Evolutionary conservation across 2,113 vertebrate species (phyloP), one percentile per base, ranked within the genome.

Genomic region (Dascyllus trimaculatus): DNA sequence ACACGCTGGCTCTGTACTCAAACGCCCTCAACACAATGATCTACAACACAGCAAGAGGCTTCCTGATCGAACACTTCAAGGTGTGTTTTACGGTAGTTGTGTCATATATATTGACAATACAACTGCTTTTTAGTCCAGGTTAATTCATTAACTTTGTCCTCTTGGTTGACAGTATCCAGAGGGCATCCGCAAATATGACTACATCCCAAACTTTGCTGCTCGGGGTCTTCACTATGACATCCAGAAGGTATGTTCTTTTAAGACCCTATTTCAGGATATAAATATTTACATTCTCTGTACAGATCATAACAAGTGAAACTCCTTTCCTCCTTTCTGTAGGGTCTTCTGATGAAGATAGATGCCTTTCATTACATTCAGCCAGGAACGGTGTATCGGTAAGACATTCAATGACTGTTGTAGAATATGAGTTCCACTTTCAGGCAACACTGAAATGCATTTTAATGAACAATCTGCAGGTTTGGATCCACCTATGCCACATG

Each of bases 191-290:
- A 94, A 92, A 38, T 96, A 96, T 35, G 95, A 95, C 18, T 96
- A 96, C 71, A 91, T 95, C 64, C 94, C 95, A 17, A 95, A 95
- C 88, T 96, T 96, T 88, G 92, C 95, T 1, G 83, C 92, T 1
- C 89, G 96, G 4, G 96, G 96, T 2, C 94, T 96, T 71, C 96
- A 96, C 88, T 96, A 96, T 48, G 96, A 96, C 85, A 96, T 96
- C 67, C 95, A 96, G 48, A 96, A 96, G 95, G 96, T 96, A 84
- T 46, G 26, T 10, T 11, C 0, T 56, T 58, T 54, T 22, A 32
- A 21, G 15, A 29, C 51, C 22, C 38, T 0, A 1, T 0, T 56
- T 2, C 18, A 54, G 4, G 56, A 35, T 15, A 57, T 6, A 48
- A 1, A 13, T 54, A 1, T 51, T 22, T 22, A 19, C 11, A 19